These are phyloP conservation scores for Scaptomyza tumidula DNA, from an alignment of 2,888 invertebrate species.

Conservation along the genomic window DNA sequence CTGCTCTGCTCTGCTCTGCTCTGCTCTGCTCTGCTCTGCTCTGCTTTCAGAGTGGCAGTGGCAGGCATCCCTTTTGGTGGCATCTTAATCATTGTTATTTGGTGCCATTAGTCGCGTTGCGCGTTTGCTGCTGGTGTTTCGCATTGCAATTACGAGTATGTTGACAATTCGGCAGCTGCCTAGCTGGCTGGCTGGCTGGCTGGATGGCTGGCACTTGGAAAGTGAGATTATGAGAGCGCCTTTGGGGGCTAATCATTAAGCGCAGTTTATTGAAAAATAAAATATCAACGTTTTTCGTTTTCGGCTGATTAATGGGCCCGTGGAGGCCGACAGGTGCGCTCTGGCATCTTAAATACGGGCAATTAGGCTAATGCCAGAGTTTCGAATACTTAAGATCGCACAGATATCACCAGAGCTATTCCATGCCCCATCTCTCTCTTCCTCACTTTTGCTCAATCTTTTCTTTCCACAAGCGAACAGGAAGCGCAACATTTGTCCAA, in stretches of 20 bases:
- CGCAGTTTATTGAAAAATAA: conserved; percentile 73
- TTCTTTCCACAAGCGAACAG: conserved; percentile 37
- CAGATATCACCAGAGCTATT: conserved; percentile 3
- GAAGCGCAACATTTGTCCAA: conserved; percentile 69
- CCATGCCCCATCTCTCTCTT: no score
- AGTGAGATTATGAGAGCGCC: conserved; percentile 57
- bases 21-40: no score
- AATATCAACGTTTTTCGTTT: conserved; percentile 53
- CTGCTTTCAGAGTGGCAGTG: neutral
- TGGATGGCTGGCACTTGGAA: no score
- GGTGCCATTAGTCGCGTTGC: conserved; percentile 66
- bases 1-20: no score
- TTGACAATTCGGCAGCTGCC: conserved; percentile 72
- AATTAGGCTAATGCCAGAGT: conserved; percentile 58
- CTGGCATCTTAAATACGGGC: conserved; percentile 44
- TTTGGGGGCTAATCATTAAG: conserved; percentile 66
- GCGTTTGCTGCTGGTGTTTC: conserved; percentile 73
- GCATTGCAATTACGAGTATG: conserved; percentile 64
- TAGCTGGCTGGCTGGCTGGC: no score
- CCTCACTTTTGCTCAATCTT: no score
- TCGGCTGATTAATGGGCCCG: conserved; percentile 70
- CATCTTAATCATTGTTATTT: conserved; percentile 78
- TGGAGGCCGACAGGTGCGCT: conserved; percentile 61
- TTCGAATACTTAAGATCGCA: conserved; percentile 27
- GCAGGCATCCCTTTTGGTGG: conserved; percentile 38